Percentiles rank a stretch among this genome's conserved stretches.
These are phyloP conservation scores for Solea senegalensis DNA, from an alignment of 2,113 vertebrate genomes.

Conservation along the genomic window DNA sequence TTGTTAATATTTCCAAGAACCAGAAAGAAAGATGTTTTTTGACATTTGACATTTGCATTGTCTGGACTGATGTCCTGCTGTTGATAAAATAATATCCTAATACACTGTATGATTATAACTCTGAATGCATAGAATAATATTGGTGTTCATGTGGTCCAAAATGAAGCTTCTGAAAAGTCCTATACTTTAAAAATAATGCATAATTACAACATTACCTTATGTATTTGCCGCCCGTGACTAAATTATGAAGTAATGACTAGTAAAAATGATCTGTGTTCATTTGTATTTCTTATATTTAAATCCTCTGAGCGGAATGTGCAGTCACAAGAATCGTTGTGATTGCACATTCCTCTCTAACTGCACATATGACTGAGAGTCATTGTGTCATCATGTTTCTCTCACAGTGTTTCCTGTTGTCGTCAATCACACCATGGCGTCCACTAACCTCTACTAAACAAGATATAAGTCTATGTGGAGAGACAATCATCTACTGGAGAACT, in stretches of 20 bases:
- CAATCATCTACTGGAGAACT: conserved; percentile 16
- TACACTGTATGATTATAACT: not conserved
- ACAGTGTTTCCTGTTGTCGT: conserved; percentile 9
- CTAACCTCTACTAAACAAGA: conserved; percentile 17
- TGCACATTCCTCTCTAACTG: conserved; percentile 45
- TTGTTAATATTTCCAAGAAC: not conserved
- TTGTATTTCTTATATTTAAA: not conserved
- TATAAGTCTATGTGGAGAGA: not conserved
- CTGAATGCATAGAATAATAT: not conserved
- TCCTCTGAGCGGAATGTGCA: not conserved
- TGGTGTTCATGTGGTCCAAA: not conserved
- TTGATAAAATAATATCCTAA: not conserved
- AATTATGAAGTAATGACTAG: no score
- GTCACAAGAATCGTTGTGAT: conserved; percentile 36
- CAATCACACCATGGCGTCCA: conserved; percentile 21
- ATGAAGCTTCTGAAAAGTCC: not conserved
- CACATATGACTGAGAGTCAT: conserved; percentile 18
- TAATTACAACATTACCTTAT: not conserved
- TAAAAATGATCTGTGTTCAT: not conserved
- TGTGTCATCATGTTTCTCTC: conserved; percentile 16
- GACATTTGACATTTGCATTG: not conserved
- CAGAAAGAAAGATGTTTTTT: not conserved
- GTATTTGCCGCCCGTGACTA: not conserved
- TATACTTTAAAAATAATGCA: not conserved
- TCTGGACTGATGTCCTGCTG: not conserved